Evolutionary conservation across 2,113 vertebrate species (phyloP).

Genomic region (Amphiprion percula): DNA sequence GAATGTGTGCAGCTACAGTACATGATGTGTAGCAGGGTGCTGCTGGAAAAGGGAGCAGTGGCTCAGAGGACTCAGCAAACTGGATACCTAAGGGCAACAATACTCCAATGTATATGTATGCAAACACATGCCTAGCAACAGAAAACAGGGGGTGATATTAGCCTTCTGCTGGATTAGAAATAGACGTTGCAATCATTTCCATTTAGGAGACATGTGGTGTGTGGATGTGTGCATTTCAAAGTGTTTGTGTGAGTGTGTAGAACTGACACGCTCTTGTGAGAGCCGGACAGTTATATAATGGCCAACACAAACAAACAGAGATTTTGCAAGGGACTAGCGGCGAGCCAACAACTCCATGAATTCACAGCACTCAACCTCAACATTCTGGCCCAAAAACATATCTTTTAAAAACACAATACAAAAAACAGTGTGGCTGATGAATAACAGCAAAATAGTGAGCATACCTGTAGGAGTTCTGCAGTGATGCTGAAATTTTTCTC

Average conservation of each 20-base stretch:
- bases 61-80: constrained; percentile 26
- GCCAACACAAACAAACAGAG: constrained; percentile 78
- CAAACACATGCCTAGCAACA: constrained; percentile 30
- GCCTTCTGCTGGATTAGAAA: constrained; percentile 36
- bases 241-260: constrained; percentile 12
- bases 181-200: constrained; percentile 28
- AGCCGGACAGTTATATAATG: constrained; percentile 71
- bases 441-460: constrained; percentile 17
- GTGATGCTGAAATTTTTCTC: not conserved
- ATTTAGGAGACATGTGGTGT: constrained; percentile 41
- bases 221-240: constrained; percentile 19
- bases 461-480: not conserved
- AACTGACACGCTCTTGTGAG: constrained; percentile 61
- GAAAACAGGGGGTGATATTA: not conserved
- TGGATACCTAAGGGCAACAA: constrained; percentile 30
- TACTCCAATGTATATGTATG: constrained; percentile 20
- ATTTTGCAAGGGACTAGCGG: constrained; percentile 55
- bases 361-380: constrained; percentile 60
- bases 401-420: constrained; percentile 10
- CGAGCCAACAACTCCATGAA: constrained; percentile 62
- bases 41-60: constrained; percentile 38
- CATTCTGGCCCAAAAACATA: constrained; percentile 50
- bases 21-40: constrained; percentile 21
- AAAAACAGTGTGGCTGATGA: constrained; percentile 13
- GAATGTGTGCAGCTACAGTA: constrained; percentile 31